Conservation (phyloP, 2,113 vertebrate genomes). For the Chlorocebus sabaeus region DNA sequence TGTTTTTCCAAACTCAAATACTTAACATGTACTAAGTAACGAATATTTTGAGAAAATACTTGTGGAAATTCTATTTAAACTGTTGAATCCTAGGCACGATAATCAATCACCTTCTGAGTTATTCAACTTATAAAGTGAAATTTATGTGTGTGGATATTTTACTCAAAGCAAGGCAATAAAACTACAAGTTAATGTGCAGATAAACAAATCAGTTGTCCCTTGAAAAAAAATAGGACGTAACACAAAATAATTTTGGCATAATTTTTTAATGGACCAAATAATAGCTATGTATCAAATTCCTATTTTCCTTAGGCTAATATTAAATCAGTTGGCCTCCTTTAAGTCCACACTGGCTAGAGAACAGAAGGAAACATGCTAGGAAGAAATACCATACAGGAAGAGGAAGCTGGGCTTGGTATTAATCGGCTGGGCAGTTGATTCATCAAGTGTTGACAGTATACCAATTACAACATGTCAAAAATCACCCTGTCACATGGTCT, state of each 20-base stretch:
- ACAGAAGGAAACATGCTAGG: neutral
- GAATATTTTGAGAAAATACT: neutral
- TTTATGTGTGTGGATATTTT: neutral
- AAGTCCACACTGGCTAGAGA: neutral
- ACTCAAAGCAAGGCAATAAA: neutral
- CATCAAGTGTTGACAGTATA: neutral
- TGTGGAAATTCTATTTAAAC: conserved; percentile 11
- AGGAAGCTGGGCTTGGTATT: neutral
- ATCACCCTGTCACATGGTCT: neutral
- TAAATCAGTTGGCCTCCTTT: neutral
- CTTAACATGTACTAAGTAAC: conserved; percentile 19
- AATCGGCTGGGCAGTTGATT: neutral
- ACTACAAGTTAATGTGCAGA: neutral
- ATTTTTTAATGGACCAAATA: neutral
- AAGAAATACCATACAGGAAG: conserved; percentile 27
- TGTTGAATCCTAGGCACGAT: neutral
- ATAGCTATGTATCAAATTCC: neutral
- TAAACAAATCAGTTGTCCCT: neutral
- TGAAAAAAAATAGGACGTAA: neutral
- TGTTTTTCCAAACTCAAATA: conserved; percentile 27
- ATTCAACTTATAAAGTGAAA: neutral
- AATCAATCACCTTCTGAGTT: conserved; percentile 25
- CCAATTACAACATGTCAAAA: conserved; percentile 9
- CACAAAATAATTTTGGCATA: neutral
- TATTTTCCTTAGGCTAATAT: neutral